Evolutionary conservation across 2,113 vertebrate genomes (phyloP), one percentile per base, ranked within the genome.

Genomic region (Tenebrosternarchus preto): DNA sequence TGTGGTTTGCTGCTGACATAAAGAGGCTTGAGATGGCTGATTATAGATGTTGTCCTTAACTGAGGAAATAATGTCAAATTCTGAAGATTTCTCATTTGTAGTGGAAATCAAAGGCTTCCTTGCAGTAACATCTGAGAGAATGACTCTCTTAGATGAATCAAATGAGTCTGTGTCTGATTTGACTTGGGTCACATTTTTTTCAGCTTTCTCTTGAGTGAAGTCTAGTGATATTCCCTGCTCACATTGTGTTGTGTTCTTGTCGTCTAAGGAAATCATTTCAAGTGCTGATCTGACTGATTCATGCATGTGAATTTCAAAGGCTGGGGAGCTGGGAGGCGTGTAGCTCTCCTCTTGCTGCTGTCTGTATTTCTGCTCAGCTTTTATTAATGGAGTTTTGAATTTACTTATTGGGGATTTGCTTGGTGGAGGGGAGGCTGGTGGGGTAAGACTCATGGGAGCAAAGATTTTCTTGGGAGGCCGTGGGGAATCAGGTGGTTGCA

Each of bases 361-460:
- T 50, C 93, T 90, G 69, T 91, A 96, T 81, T 94, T 96, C 88
- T 94, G 94, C 88, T 97, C 95, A 43, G 95, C 93, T 83, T 97
- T 93, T 91, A 97, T 97, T 90, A 98, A 90, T 50, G 95, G 92
- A 11, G 95, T 97, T 89, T 92, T 95, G 86, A 96, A 97, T 93
- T 93, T 96, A 85, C 91, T 93, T 57, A 84, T 76, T 53, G 91
- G 90, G 29, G 91, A 89, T 85, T 94, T 94, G n/a, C 86, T 87
- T 92, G 84, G 86, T 87, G 89, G 76, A 60, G 92, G 91, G 56
- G 88, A 89, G 57, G 93, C 88, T 39, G 94, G 88, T 46, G 95
- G 93, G 72, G 94, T 95, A 63, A 94, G 93, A 86, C 83, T 95
- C 63, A 92, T 64, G 1, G 93, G 91, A 56, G 92, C 80, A 4